Base-by-base conservation (phyloP, 2,113 vertebrate genomes). In the Seriola dumerili region DNA sequence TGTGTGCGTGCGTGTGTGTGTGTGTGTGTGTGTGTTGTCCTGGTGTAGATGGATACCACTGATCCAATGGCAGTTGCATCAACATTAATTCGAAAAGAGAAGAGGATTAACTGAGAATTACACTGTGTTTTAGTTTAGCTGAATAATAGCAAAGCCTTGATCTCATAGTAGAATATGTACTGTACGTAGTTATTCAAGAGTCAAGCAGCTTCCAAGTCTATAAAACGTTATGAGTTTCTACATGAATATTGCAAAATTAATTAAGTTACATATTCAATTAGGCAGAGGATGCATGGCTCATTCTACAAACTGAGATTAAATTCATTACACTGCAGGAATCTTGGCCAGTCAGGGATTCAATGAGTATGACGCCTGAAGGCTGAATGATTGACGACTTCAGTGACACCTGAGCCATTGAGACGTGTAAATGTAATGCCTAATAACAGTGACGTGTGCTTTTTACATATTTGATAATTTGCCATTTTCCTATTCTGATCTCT, bases 381-480 rank as follows among this genome's bases (percentile, higher is more conserved):
- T 46, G 62, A 67, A 68, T 73, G 81, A 90, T 52, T 88, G 72
- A 88, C 84, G 79, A 81, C 52, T 79, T 84, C 14, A 5, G 59
- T 72, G 68, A 79, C 16, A 4, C 75, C 72, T 55, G 50, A 80
- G 78, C 59, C 32, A 52, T 74, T 46, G 59, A 83, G 48, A 66
- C 59, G 42, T 85, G 55, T 34, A 74, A 87, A 81, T 85, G 17
- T 83, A 82, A 82, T 46, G 44, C 6, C 23, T 61, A 23, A 76
- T 62, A 29, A 81, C n/a, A 5, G 36, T 10, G 16, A 66, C 54
- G 13, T 59, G 9, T 25, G 54, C 44, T 36, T 65, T 76, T 52
- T 38, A 8, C 4, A 2, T 29, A 50, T 57, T 59, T 75, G 19
- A 50, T 36, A n/a, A 67, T 25, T 36, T 64, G 11, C 54, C 25